Evolutionary conservation across 2,888 invertebrate species (phyloP).

Genomic region (Cryptocheilus praepositus): DNA sequence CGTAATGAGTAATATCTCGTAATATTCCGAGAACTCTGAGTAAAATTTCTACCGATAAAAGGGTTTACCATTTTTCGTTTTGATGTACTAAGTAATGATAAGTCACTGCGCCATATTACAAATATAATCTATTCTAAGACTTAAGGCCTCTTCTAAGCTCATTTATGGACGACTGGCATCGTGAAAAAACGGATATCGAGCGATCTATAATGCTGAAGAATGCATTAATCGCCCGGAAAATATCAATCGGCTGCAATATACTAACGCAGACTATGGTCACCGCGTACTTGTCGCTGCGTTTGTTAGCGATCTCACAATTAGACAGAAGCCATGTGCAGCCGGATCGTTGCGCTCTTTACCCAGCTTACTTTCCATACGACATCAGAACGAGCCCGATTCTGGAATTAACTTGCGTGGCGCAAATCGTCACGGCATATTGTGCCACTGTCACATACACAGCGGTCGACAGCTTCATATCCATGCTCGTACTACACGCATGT

Average conservation of each 20-base stretch:
- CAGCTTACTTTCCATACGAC: constrained; percentile 37
- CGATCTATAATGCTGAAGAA: constrained; percentile 22
- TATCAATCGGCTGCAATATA: constrained; percentile 35
- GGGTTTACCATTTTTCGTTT: no score
- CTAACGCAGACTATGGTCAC: constrained; percentile 43
- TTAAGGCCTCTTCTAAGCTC: constrained; percentile 29
- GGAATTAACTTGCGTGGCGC: constrained; percentile 26
- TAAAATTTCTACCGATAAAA: no score
- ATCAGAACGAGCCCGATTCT: constrained; percentile 19
- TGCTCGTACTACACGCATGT: constrained; percentile 41
- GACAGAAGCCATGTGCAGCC: neutral
- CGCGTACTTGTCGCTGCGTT: constrained; percentile 17
- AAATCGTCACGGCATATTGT: constrained; percentile 3
- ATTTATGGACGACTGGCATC: constrained; percentile 36
- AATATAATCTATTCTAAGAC: constrained; percentile 13
- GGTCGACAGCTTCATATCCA: constrained; percentile 44
- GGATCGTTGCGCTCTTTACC: constrained; percentile 22
- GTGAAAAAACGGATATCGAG: constrained; percentile 11
- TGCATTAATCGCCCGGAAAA: constrained; percentile 20
- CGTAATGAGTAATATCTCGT: no score
- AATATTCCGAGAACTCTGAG: no score
- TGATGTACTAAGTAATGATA: no score
- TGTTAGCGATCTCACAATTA: neutral
- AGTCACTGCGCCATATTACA: no score
- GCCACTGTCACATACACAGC: constrained; percentile 28